Conservation (phyloP, 2,888 invertebrate species). For the Rhingia campestris region DNA sequence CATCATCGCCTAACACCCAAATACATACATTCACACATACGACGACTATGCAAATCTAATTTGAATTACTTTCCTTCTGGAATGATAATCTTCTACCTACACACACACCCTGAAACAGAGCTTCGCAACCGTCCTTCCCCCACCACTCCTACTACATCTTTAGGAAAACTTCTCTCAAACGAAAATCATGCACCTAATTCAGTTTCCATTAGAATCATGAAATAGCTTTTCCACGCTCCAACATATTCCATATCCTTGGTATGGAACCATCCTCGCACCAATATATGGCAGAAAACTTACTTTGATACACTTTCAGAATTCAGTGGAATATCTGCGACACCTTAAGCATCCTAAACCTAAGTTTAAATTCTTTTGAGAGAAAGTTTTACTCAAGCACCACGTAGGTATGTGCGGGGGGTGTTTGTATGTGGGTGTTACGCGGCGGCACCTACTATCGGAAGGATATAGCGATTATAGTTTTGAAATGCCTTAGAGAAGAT, state of each 20-base stretch:
- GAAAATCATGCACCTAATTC: slow-evolving; percentile 66
- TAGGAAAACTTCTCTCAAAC: slow-evolving; percentile 52
- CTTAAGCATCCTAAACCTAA: slow-evolving; percentile 62
- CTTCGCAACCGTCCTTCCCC: not conserved
- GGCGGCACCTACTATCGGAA: slow-evolving; percentile 32
- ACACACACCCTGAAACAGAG: too few species aligned
- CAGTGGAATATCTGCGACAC: slow-evolving; percentile 66
- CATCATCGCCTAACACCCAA: not conserved
- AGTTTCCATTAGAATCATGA: slow-evolving; percentile 68
- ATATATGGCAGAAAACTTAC: slow-evolving; percentile 48
- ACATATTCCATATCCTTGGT: slow-evolving; percentile 1
- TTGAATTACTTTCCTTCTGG: slow-evolving; percentile 37
- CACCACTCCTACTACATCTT: not conserved
- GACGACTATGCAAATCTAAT: slow-evolving; percentile 50
- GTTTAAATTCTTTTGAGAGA: slow-evolving; percentile 59
- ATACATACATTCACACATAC: not conserved
- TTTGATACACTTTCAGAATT: slow-evolving; percentile 69
- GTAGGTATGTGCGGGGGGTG: slow-evolving; percentile 12
- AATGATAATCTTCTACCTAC: slow-evolving; percentile 32
- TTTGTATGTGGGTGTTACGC: not conserved
- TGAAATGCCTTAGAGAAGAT: slow-evolving; percentile 51
- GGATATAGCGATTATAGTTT: slow-evolving; percentile 66
- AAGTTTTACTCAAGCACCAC: slow-evolving; percentile 51
- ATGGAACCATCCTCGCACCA: not conserved
- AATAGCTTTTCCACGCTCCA: slow-evolving; percentile 29